Conservation (phyloP, 2,113 vertebrate genomes). For the Donacobius atricapilla region DNA sequence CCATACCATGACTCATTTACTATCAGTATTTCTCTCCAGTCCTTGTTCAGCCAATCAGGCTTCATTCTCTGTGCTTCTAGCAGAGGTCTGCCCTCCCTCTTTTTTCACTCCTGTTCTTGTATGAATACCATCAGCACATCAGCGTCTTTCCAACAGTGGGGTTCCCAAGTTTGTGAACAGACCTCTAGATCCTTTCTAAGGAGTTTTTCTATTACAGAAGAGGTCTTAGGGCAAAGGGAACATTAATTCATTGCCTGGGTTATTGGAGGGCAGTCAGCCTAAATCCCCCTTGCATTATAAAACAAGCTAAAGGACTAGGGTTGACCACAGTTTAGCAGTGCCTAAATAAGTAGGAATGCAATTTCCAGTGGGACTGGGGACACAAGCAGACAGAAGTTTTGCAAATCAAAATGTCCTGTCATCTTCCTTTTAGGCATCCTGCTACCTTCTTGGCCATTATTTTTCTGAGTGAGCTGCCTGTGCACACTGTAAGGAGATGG, state of each 20-base stretch:
- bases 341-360: neutral
- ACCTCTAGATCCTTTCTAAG: neutral
- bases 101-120: neutral
- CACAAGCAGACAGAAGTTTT: neutral
- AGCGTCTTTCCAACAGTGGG: neutral
- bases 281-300: neutral
- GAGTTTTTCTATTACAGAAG: neutral
- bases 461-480: neutral
- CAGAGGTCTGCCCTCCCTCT: neutral
- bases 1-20: neutral
- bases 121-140: neutral
- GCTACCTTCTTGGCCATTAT: neutral
- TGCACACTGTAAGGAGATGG: neutral
- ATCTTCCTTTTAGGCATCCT: neutral
- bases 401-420: neutral
- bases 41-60: neutral
- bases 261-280: neutral
- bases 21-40: neutral
- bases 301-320: neutral
- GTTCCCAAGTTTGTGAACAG: neutral
- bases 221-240: neutral
- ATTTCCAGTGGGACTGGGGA: neutral
- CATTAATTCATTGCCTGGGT: neutral
- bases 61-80: neutral
- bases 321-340: neutral